These are phyloP conservation scores for Drosophila ficusphila DNA, from an alignment of 1,140 invertebrate species.

Conservation along the genomic window DNA sequence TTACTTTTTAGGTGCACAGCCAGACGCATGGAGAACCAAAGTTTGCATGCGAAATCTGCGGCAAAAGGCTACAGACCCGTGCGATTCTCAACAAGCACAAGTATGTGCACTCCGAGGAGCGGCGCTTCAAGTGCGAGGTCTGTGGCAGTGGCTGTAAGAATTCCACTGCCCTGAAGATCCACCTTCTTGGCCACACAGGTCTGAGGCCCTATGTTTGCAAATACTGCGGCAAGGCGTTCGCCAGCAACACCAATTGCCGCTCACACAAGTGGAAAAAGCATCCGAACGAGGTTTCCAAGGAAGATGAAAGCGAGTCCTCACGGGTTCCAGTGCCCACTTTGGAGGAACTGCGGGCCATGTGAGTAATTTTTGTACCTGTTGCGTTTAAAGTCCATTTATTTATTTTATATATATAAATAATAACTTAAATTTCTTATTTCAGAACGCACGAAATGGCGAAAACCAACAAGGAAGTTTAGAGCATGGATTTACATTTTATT, in stretches of 20 bases:
- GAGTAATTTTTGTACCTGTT: conserved; percentile 10
- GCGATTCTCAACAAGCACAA: conserved; percentile 84
- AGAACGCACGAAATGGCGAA: conserved; percentile 48
- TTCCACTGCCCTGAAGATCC: conserved; percentile 84
- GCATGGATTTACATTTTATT: not conserved
- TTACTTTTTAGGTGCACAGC: conserved; percentile 40
- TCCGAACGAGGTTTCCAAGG: conserved; percentile 75
- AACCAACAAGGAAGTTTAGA: conserved; percentile 1
- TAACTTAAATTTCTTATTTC: not conserved
- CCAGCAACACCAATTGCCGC: conserved; percentile 85
- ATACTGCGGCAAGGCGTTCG: conserved; percentile 84
- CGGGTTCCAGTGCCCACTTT: conserved; percentile 70
- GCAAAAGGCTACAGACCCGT: conserved; percentile 84
- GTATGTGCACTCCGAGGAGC: conserved; percentile 84
- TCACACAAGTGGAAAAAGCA: conserved; percentile 85
- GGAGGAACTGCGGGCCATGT: conserved; percentile 70
- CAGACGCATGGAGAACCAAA: conserved; percentile 83
- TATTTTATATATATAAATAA: not conserved
- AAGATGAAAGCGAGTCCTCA: conserved; percentile 47
- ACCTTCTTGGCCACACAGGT: conserved; percentile 84
- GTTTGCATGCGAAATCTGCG: conserved; percentile 84
- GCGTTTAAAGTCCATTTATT: not conserved
- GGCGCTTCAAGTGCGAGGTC: conserved; percentile 80
- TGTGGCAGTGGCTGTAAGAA: conserved; percentile 74
- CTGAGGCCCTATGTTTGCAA: conserved; percentile 84